Evolutionary conservation across 2,113 vertebrate genomes (phyloP).

Genomic region (Axis porcinus): DNA sequence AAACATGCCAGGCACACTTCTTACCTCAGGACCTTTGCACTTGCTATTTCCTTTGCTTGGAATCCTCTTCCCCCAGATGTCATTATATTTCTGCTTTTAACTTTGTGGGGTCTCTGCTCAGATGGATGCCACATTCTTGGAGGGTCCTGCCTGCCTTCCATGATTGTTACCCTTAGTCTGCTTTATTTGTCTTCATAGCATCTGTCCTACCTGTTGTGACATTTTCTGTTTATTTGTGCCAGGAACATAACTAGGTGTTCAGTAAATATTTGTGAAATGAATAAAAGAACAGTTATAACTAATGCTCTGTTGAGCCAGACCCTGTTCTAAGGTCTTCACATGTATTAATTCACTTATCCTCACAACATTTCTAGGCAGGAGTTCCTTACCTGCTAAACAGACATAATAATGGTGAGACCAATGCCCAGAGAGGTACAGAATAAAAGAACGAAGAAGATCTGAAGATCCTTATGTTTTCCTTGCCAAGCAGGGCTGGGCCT

Average conservation of each 20-base stretch:
- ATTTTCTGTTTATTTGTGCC: neutral
- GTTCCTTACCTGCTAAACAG: neutral
- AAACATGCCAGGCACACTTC: neutral
- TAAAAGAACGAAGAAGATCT: neutral
- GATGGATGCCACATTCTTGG: accelerated
- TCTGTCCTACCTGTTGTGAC: neutral
- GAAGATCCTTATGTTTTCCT: neutral
- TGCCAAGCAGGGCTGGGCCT: neutral
- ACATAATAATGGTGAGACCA: neutral
- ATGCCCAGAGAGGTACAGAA: neutral
- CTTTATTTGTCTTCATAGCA: neutral
- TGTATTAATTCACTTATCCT: neutral
- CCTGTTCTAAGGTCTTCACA: neutral
- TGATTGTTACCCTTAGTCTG: neutral
- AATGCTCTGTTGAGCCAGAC: neutral
- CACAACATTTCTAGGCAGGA: neutral
- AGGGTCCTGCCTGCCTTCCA: no score
- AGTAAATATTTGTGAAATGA: neutral
- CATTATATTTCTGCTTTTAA: neutral
- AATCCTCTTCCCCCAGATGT: neutral
- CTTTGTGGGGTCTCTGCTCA: neutral
- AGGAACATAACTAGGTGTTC: neutral
- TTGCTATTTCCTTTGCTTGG: neutral
- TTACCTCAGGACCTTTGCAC: neutral
- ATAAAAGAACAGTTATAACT: neutral